Base-by-base conservation (phyloP, 2,797 vertebrate species). In the Cuniculus paca region DNA sequence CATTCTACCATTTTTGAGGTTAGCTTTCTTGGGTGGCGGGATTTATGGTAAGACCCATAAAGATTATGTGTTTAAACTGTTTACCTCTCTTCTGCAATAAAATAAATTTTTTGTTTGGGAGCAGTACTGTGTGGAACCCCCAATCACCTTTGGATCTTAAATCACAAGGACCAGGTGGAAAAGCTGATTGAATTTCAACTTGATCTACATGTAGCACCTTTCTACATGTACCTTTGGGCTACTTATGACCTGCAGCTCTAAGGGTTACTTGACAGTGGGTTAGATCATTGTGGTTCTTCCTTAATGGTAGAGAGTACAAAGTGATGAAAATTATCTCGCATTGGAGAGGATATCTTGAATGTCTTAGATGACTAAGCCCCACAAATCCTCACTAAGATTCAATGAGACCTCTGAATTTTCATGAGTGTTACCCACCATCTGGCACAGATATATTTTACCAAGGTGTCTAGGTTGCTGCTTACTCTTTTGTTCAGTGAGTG, bases 51-150 rank as follows among this genome's bases (percentile, higher is more conserved):
- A 82, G 14, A 81, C 9, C 16, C 54, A 34, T 48, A 17, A 88
- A 85, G 70, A 28, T 8, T 16, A 45, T 8, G 24, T 56, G 58
- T 39, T 17, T 52, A 50, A 86, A 13, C 19, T 34, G 5, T 70
- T 78, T 77, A 31, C 22, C 17, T 75, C 14, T 63, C 26, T 56
- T 31, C 13, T 36, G 36, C 42, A 63, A 58, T 7, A 82, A 87
- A 58, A 52, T 72, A 36, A 81, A 12, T 65, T 92, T 28, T 10
- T 39, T 92, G 36, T 84, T 95, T 83, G 84, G 81, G 78, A 92
- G 28, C 45, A 82, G 56, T 54, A 26, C 4, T 58, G 19, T 26
- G 16, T 52, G 36, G 31, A 50, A 75, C 28, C 60, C n/a, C 4
- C 6, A 39, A 17, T 19, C 42, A 78, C 17, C 34, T 77, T 72